Evolutionary conservation across 2,113 vertebrate genomes (phyloP), one percentile per base, ranked within the genome.

Genomic region (Poeciliopsis prolifica): DNA sequence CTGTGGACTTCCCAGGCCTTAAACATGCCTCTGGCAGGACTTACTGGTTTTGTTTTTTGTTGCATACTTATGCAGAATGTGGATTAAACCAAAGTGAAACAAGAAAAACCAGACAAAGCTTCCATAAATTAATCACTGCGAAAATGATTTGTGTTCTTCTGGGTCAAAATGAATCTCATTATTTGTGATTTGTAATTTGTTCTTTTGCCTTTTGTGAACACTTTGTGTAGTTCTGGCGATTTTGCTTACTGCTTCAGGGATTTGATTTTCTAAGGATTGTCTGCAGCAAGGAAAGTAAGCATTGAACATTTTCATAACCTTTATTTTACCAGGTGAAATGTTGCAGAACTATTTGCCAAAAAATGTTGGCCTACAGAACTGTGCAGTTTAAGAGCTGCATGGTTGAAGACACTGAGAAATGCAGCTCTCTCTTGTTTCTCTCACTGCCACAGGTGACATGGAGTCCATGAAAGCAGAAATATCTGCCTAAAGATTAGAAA

Each of bases 1-100:
- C 70, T 87, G 83, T 83, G 71, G 73, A 80, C 76, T 91, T 89
- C 87, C 82, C 89, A 89, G 83, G 88, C 71, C 79, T 71, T 30
- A 61, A 71, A 74, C 64, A 40, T 29, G 51, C 24, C 35, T 30
- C 19, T 13, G 35, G 19, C 70, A 68, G n/a, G 19, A 15, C 51
- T 73, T 77, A 29, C 72, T 65, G 30, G 29, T 5, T 79, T 48
- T 31, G 24, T n/a, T 24, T 29, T n/a, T 24, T 54, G 72, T 44
- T 84, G 63, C 61, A 65, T 22, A 17, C 9, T 0, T 14, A 14
- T 74, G 72, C 51, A 65, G 73, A 72, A 72, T 73, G 74, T 84
- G 85, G 86, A 67, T 51, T 37, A 40, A 13, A 65, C 29, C 33
- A n/a, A 80, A 69, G 31, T 42, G 24, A 84, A 73, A 72, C 17